Base-by-base conservation (phyloP, 2,888 invertebrate genomes). In the Keiferia lycopersicella region DNA sequence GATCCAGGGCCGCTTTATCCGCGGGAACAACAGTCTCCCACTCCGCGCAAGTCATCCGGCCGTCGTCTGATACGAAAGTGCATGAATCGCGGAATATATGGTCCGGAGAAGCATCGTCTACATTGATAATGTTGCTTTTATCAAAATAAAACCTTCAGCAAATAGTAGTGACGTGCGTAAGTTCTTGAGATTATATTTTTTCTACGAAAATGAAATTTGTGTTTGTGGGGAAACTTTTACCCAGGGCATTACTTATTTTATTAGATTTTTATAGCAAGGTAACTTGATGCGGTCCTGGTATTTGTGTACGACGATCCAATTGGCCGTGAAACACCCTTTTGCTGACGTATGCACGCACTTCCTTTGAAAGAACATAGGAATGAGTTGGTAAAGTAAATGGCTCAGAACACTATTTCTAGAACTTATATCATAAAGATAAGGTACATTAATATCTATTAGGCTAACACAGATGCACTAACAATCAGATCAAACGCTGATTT, bases 281-380 rank as follows among this genome's bases (percentile, higher is more conserved):
- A 61, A 26, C 61, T 61, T 4, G 16, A 12, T 50, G 18, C 62
- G 62, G 53, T 38, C 62, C 62, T 62, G 62, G 34, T 61, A 51
- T 53, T 41, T 62, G 62, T 53, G 16, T 62, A 53, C 62, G 51
- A 53, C 62, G 51, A 11, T 22, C 20, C 22, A 26, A 62, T 62
- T 62, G 62, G 45, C 53, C 62, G 62, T 62, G 62, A 62, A 62
- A 34, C 62, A 38, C 62, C 62, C 62, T 62, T 14, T n/a, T 39
- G 61, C 34, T 41, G 30, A 61, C 61, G 61, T 61, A 41, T 11
- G 6, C 10, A 61, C 61, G 50, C 61, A 50, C 61, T 50, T 61
- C 61, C 61, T 48, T 48, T 61, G 56, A 56, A 34, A 7, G 10
- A 56, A 10, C n/a, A n/a, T 34, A 30, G 26, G 26, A 56, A 53